Percentiles rank a stretch among this genome's conserved stretches.
These are phyloP conservation scores for Drosophila paucipuncta DNA, from an alignment of 2,888 invertebrate genomes.

Conservation along the genomic window DNA sequence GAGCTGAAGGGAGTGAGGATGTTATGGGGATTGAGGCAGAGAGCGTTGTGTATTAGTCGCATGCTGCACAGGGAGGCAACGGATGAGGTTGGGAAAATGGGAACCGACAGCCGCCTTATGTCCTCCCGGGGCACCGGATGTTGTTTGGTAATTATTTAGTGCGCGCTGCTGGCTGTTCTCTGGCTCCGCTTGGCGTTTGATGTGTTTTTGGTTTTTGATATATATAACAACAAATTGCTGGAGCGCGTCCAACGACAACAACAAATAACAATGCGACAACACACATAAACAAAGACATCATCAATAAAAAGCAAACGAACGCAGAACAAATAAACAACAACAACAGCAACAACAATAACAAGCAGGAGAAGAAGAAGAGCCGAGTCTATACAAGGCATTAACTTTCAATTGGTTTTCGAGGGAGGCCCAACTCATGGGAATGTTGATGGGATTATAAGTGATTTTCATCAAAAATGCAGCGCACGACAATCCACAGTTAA, in stretches of 20 bases:
- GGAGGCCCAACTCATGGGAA: conserved; percentile 64
- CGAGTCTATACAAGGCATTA: conserved; percentile 52
- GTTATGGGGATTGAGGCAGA: not conserved
- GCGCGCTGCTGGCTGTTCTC: conserved; percentile 57
- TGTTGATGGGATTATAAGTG: conserved; percentile 80
- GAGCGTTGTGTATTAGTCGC: conserved; percentile 1
- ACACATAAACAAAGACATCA: conserved; percentile 80
- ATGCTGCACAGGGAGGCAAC: conserved; percentile 1
- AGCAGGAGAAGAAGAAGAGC: not conserved
- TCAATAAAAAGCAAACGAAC: conserved; percentile 72
- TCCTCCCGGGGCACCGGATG: conserved; percentile 75
- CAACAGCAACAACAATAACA: conserved; percentile 6
- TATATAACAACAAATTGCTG: conserved; percentile 76
- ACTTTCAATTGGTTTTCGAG: conserved; percentile 66
- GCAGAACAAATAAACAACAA: conserved; percentile 61
- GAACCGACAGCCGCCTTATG: conserved; percentile 60
- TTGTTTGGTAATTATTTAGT: conserved; percentile 81
- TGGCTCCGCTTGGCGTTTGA: conserved; percentile 61
- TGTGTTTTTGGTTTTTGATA: conserved; percentile 72
- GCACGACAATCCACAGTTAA: conserved; percentile 67
- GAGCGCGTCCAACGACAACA: conserved; percentile 73
- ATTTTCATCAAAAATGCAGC: conserved; percentile 81
- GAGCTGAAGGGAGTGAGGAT: conserved; percentile 12
- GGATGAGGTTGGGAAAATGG: conserved; percentile 5
- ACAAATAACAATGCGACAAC: conserved; percentile 74